Percentiles rank a stretch among this genome's conserved stretches.
These are phyloP conservation scores for Phoenoteleia sp. DNA, from an alignment of 2,888 invertebrate species.

Conservation along the genomic window DNA sequence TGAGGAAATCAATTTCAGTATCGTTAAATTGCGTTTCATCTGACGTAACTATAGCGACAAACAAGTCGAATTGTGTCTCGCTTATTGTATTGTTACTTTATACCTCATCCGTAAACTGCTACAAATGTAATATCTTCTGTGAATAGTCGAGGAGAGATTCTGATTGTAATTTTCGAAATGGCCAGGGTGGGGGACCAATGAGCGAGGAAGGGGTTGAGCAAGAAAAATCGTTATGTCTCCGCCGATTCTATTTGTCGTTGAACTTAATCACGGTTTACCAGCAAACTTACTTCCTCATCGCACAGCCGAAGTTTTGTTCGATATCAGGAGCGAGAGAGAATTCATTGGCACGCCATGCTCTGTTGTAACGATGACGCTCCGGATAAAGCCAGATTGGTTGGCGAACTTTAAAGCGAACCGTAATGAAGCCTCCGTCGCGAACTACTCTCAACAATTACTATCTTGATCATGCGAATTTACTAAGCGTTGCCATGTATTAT, in stretches of 20 bases:
- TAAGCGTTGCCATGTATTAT: conserved; percentile 69
- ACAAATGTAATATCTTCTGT: conserved; percentile 49
- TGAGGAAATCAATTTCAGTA: conserved; percentile 54
- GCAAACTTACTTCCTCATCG: conserved; percentile 75
- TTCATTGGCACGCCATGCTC: conserved; percentile 79
- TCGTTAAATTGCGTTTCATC: conserved; percentile 60
- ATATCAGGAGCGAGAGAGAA: conserved; percentile 78
- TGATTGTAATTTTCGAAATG: conserved; percentile 53
- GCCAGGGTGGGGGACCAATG: neutral
- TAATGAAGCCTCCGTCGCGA: conserved; percentile 82
- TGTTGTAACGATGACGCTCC: conserved; percentile 82
- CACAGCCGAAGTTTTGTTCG: conserved; percentile 76
- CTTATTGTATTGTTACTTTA: conserved; percentile 59
- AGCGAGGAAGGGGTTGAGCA: conserved; percentile 22
- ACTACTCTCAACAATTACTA: conserved; percentile 79
- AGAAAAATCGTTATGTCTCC: conserved; percentile 73
- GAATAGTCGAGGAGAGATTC: conserved; percentile 42
- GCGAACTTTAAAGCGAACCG: conserved; percentile 80
- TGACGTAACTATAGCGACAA: conserved; percentile 44
- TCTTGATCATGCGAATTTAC: conserved; percentile 80
- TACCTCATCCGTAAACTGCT: conserved; percentile 47
- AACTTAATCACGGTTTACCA: conserved; percentile 77
- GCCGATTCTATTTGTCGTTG: conserved; percentile 74
- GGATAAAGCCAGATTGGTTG: conserved; percentile 84
- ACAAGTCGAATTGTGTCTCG: conserved; percentile 56